phyloP scores from a whole-genome alignment of 2,888 invertebrate species.

The Crocallis elinguaria region DNA sequence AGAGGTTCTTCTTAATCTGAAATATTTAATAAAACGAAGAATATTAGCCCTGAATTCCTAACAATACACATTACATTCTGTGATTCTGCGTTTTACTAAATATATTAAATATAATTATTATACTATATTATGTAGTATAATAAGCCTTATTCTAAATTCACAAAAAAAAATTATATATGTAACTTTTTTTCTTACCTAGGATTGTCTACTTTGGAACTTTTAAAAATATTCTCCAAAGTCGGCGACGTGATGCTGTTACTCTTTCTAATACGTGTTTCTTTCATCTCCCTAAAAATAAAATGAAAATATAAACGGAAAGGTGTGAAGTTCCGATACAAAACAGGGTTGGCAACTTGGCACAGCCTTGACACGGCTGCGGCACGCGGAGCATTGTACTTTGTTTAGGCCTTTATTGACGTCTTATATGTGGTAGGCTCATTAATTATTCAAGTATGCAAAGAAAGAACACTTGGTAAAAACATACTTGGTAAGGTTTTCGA shows the following conservation, averaged over 20 bases:
- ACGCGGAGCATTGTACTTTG: slow-evolving; percentile 47
- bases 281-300: slow-evolving; percentile 68
- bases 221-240: slow-evolving; percentile 44
- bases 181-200: slow-evolving; percentile 60
- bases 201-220: slow-evolving; percentile 52
- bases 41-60: no score
- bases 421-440: slow-evolving; percentile 45
- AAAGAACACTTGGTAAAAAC: slow-evolving; percentile 38
- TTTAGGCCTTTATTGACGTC: slow-evolving; percentile 47
- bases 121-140: no score
- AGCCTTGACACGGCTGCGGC: slow-evolving; percentile 61
- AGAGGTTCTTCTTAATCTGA: slow-evolving; percentile 69
- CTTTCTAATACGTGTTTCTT: slow-evolving; percentile 72
- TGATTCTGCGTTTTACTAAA: no score
- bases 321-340: slow-evolving; percentile 5
- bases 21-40: slow-evolving; percentile 24
- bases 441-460: slow-evolving; percentile 46
- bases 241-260: slow-evolving; percentile 52
- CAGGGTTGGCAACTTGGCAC: slow-evolving; percentile 40
- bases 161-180: no score
- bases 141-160: no score
- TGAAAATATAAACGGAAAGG: slow-evolving; percentile 18
- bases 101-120: no score
- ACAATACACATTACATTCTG: background rate
- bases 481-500: slow-evolving; percentile 78